Percentiles rank a stretch among this genome's conserved stretches.
Conservation (phyloP, 1,140 invertebrate genomes). For the Pemphigus obesinymphae region DNA sequence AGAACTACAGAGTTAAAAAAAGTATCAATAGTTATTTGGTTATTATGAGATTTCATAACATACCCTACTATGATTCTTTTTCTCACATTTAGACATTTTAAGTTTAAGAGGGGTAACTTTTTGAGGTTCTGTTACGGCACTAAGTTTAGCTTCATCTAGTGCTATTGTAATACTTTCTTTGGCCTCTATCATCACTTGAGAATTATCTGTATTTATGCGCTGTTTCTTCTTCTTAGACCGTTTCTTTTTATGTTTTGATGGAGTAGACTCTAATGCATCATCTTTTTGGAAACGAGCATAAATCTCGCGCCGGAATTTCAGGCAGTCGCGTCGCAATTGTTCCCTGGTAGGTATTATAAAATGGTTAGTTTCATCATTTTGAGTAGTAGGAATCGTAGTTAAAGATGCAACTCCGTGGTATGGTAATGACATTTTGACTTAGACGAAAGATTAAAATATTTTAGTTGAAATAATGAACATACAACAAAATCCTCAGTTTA, state of each 20-base stretch:
- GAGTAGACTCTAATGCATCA: conserved; percentile 54
- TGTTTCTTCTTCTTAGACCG: conserved; percentile 57
- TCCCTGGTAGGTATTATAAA: conserved; percentile 60
- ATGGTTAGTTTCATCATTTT: conserved; percentile 49
- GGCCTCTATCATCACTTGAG: conserved; percentile 51
- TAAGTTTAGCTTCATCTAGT: conserved; percentile 42
- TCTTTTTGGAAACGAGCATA: conserved; percentile 76
- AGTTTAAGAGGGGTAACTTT: conserved; percentile 73
- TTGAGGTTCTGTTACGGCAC: conserved; percentile 50
- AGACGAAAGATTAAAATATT: no score
- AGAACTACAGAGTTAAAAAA: conserved; percentile 76
- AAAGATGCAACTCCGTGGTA: conserved; percentile 82
- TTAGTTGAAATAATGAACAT: no score
- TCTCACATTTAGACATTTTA: conserved; percentile 73
- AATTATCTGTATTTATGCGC: conserved; percentile 40
- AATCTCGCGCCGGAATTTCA: conserved; percentile 76
- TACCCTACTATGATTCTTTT: no score
- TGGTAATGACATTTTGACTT: conserved; percentile 69
- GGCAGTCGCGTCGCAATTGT: conserved; percentile 74
- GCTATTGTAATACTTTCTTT: conserved; percentile 57
- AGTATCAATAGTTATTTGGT: conserved; percentile 42
- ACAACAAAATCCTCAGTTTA: no score
- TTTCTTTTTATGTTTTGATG: conserved; percentile 41
- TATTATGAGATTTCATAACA: conserved; percentile 53
- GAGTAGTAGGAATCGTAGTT: conserved; percentile 68